Base-by-base conservation (phyloP, 2,113 vertebrate species). In the Microcebus ravelobensis region DNA sequence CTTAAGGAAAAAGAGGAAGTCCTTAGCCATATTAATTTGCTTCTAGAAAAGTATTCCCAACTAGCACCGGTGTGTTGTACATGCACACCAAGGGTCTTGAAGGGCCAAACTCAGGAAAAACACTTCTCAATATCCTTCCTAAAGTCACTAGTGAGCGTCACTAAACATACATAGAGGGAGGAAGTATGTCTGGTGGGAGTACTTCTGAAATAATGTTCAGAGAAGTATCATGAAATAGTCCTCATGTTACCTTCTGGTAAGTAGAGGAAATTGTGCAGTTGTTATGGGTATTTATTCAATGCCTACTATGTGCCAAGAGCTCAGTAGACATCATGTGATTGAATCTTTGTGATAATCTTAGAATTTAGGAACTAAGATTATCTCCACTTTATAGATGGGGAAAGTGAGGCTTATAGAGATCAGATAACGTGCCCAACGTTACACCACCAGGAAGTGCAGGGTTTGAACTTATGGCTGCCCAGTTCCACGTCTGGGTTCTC, bases 41-140 rank as follows among this genome's bases (percentile, higher is more conserved):
- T 59, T 81, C 85, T 63, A 73, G 67, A 77, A 80, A 83, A 76
- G 7, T 10, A 23, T 50, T 70, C 48, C 25, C 6, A 34, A 36
- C 18, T 12, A 48, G 45, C 87, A 57, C 12, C 42, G 2, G 6
- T 5, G 36, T 80, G 29, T 8, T 31, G 8, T 14, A 14, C 3
- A 23, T 2, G 14, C 4, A 15, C 1, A n/a, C 5, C 20, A 0
- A 17, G 17, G 1, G 18, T 73, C 31, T 20, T 36, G 18, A 52
- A 42, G 80, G 65, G 13, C 18, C 45, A 57, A 18, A 21, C 8
- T 34, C 34, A 39, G 79, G 65, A 42, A 31, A 67, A n/a, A 25
- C 7, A 14, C 27, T 21, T 45, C 9, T 85, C 65, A 15, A 1
- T 2, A 0, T 23, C 31, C 36, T 52, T 34, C 77, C 17, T 25